Percentiles rank a stretch among this genome's conserved stretches.
Conservation (phyloP, 2,113 vertebrate genomes). For the Centropristis striata region DNA sequence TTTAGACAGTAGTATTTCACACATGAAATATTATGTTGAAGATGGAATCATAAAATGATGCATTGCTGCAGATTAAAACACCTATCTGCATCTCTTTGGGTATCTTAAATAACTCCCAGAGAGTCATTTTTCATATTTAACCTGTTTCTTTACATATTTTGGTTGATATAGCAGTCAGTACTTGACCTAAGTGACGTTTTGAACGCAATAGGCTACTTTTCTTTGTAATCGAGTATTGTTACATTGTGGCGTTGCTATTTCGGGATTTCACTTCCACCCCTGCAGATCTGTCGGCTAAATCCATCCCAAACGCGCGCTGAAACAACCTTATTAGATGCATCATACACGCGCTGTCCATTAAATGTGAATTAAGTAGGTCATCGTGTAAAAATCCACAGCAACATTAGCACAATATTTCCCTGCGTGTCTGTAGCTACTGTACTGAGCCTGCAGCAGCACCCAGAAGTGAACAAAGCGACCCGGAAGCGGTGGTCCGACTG, state of each 20-base stretch:
- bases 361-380: conserved; percentile 41
- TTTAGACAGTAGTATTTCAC: not conserved
- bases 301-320: not conserved
- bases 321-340: conserved; percentile 2
- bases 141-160: not conserved
- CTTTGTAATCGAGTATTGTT: not conserved
- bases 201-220: not conserved
- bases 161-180: not conserved
- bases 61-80: not conserved
- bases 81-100: not conserved
- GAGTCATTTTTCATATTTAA: not conserved
- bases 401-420: conserved; percentile 7
- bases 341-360: not conserved
- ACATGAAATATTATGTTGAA: not conserved
- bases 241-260: conserved; percentile 17
- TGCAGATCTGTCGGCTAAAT: not conserved
- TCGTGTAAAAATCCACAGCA: not conserved
- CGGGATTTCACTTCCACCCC: conserved; percentile 6
- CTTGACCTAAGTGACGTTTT: not conserved
- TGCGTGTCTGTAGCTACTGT: conserved; percentile 12
- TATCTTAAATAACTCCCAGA: no score
- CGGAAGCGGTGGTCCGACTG: conserved; percentile 91
- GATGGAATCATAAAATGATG: not conserved
- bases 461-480: conserved; percentile 96
- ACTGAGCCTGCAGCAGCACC: conserved; percentile 82